Percentiles rank a stretch among this genome's conserved stretches.
phyloP scores from a whole-genome alignment of 2,113 vertebrate species.

The Megaceryle maxima region DNA sequence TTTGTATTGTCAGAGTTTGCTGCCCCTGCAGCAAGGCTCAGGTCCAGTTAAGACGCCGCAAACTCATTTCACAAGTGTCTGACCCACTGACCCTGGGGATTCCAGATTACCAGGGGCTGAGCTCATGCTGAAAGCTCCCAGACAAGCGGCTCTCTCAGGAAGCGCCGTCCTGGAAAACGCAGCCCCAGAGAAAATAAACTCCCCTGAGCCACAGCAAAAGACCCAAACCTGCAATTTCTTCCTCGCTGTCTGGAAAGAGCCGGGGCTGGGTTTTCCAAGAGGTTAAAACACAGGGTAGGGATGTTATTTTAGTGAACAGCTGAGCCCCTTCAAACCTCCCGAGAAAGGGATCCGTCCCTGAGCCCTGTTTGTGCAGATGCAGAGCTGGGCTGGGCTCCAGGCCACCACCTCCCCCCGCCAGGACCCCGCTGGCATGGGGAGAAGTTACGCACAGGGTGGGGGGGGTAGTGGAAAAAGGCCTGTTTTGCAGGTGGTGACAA shows the following conservation, averaged over 20 bases:
- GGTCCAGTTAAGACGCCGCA: neutral
- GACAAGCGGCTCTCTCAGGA: neutral
- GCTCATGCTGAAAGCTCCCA: neutral
- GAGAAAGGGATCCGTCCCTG: neutral
- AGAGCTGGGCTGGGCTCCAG: neutral
- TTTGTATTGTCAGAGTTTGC: neutral
- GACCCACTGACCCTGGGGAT: neutral
- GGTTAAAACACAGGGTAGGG: conserved; percentile 19
- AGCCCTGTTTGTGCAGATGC: neutral
- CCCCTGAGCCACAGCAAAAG: neutral
- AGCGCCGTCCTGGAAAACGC: neutral
- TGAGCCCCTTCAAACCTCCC: neutral
- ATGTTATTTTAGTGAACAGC: neutral
- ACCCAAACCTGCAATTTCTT: neutral
- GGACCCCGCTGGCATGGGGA: neutral
- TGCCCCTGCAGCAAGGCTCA: neutral
- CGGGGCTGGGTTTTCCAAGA: neutral
- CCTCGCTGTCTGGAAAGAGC: neutral
- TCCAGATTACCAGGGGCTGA: neutral
- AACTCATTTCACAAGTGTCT: neutral
- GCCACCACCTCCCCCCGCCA: neutral
- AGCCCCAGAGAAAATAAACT: neutral
- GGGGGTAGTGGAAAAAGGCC: neutral
- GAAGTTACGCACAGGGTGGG: neutral
- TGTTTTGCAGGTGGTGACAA: neutral